Evolutionary conservation across 2,797 vertebrate genomes (phyloP), one percentile per base, ranked within the genome.

Genomic region (Arremon brunneinucha): DNA sequence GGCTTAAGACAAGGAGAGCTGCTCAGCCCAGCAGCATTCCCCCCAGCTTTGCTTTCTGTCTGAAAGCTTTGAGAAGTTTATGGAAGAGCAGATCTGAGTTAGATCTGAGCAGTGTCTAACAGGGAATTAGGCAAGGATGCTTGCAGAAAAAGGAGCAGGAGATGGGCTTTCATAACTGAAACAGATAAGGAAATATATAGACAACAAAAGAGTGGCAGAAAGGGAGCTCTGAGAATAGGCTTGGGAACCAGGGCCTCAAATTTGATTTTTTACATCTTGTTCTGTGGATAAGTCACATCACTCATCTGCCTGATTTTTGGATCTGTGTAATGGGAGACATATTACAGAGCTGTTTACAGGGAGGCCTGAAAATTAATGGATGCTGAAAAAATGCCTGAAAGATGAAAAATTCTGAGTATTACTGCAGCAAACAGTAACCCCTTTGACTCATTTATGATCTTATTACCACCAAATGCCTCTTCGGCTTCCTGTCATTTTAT

Each of bases 371-470:
- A 77, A 92, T 83, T 88, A 95, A 91, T 67, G 62, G 71, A 87
- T 87, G 60, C 78, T 91, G 68, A 47, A 86, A 71, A 71, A 93
- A 50, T 63, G 46, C 70, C 64, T 77, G 56, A 28, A 87, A 92
- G 70, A 87, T 91, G 79, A 88, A 95, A 92, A 96, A 76, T 72
- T 76, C 50, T 82, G 46, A 60, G 44, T 83, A 71, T 78, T 90
- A 65, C 32, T 75, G 71, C 60, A 92, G 92, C 55, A 96, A 91
- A 94, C 39, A 88, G 70, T 90, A 94, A 94, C 70, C 70, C 67
- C 35, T 96, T 94, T 93, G 83, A 96, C 83, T 96, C 70, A 89
- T 95, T 95, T 91, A 60, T 95, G 86, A 75, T 95, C 76, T 95
- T 94, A 92, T 84, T 96, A 94, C 57, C 57, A 92, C 78, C 87